These are phyloP conservation scores for Calycopis cecrops DNA, from an alignment of 1,140 invertebrate genomes.

Conservation along the genomic window DNA sequence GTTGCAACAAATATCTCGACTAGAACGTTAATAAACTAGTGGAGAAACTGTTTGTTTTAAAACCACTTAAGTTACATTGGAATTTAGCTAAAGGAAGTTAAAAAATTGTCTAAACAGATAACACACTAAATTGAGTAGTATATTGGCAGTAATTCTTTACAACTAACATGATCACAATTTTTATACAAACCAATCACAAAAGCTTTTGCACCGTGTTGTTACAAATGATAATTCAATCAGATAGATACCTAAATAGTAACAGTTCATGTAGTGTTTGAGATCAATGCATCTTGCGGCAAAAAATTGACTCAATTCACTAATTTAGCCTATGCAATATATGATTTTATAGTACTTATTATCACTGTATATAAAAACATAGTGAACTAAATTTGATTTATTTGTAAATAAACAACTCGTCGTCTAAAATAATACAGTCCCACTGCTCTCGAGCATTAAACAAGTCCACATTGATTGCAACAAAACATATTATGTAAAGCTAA, in stretches of 20 bases:
- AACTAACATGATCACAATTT: constrained; percentile 29
- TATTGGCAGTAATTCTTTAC: constrained; percentile 25
- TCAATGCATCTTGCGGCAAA: constrained; percentile 55
- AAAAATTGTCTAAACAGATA: constrained; percentile 10
- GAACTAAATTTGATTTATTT: constrained; percentile 40
- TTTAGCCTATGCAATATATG: constrained; percentile 28
- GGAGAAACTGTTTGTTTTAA: constrained; percentile 2
- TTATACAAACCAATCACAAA: constrained; percentile 26
- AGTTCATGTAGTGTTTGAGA: constrained; percentile 55
- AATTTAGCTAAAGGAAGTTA: constrained; percentile 4
- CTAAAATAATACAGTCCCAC: constrained; percentile 47
- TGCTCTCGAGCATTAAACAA: constrained; percentile 42
- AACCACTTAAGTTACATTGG: neutral
- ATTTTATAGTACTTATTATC: constrained; percentile 28
- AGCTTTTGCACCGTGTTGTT: constrained; percentile 22
- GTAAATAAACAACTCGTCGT: constrained; percentile 40
- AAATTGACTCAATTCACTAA: constrained; percentile 62
- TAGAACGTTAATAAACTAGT: constrained; percentile 14
- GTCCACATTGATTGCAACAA: constrained; percentile 62
- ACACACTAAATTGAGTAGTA: constrained; percentile 10
- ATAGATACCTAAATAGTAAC: constrained; percentile 42
- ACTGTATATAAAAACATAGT: constrained; percentile 40
- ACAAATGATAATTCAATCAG: constrained; percentile 20
- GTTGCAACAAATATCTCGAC: constrained; percentile 15
- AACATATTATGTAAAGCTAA: constrained; percentile 49